Evolutionary conservation across 2,797 vertebrate species (phyloP), one percentile per base, ranked within the genome.

Genomic region (Rhinogobio ventralis): DNA sequence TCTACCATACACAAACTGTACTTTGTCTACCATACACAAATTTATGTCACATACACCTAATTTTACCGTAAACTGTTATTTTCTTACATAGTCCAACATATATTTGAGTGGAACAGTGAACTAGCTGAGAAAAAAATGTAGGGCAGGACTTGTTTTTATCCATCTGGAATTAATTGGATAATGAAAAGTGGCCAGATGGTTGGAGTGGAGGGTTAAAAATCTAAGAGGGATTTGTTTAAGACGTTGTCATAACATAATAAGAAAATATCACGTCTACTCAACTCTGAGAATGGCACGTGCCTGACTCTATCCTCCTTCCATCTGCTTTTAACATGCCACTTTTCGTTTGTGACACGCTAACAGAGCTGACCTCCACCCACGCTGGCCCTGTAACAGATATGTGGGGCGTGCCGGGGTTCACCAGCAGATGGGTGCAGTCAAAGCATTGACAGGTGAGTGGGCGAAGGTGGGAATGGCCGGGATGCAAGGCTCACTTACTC

Each of bases 401-500:
- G 75, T 15, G 28, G 84, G 84, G 73, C 14, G 57, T 75, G 51
- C 36, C 57, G 45, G 42, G 84, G 45, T 68, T 81, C 68, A 28
- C n/a, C 66, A 84, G 91, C 92, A 93, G 92, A 92, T 93, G 92
- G 92, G 90, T 68, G 83, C 51, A 25, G 90, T 91, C 90, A 86
- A 67, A 81, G 49, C 57, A 11, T 14, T 81, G 88, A 75, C 62
- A 76, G 39, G 75, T 85, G 93, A 91, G 93, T 92, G 93, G 92
- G 94, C n/a, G 90, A 91, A 86, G 87, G 93, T 95, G 87, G 92
- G 92, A 91, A 89, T 88, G 84, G 87, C 89, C 66, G 89, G 91
- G 90, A 91, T 88, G 85, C 92, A 93, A 90, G 85, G 88, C 88
- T 91, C 88, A 95, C 95, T 96, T 95, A 96, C 93, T 89, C 88